These are phyloP conservation scores for Psammodynastes pulverulentus DNA, from an alignment of 2,113 vertebrate genomes.

Conservation along the genomic window DNA sequence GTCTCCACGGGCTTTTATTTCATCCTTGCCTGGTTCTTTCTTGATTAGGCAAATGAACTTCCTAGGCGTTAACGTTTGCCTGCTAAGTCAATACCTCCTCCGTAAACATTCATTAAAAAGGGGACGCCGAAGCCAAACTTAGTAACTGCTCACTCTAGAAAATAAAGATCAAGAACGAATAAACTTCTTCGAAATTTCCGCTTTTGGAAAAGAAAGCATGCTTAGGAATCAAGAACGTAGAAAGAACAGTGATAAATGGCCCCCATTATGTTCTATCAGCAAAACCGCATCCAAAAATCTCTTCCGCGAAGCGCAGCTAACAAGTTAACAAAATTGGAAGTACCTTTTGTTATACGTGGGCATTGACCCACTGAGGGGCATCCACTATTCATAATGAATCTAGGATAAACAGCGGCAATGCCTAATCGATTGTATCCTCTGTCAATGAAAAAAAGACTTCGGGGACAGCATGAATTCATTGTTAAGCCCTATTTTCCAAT, in stretches of 20 bases:
- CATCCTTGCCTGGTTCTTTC: not conserved
- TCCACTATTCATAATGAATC: not conserved
- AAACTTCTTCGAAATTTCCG: not conserved
- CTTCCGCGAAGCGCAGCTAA: not conserved
- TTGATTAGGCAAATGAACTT: constrained; percentile 13
- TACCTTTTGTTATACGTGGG: not conserved
- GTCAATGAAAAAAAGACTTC: not conserved
- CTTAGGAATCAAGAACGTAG: constrained; percentile 7
- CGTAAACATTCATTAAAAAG: constrained; percentile 2
- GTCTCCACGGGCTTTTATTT: constrained; percentile 12
- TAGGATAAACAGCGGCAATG: not conserved
- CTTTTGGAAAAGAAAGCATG: not conserved
- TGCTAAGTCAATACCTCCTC: not conserved
- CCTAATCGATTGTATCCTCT: not conserved
- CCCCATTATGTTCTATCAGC: constrained; percentile 15
- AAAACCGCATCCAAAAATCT: constrained; percentile 15
- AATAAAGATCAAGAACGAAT: constrained; percentile 14
- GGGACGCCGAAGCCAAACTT: not conserved
- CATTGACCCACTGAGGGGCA: not conserved
- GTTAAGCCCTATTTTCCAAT: not conserved
- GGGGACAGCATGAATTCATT: not conserved
- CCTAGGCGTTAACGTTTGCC: not conserved
- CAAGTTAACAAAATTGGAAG: not conserved
- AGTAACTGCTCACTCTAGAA: constrained; percentile 2
- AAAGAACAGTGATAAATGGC: constrained; percentile 6